These are phyloP conservation scores for Gadus chalcogrammus DNA, from an alignment of 2,113 vertebrate genomes.

Conservation along the genomic window DNA sequence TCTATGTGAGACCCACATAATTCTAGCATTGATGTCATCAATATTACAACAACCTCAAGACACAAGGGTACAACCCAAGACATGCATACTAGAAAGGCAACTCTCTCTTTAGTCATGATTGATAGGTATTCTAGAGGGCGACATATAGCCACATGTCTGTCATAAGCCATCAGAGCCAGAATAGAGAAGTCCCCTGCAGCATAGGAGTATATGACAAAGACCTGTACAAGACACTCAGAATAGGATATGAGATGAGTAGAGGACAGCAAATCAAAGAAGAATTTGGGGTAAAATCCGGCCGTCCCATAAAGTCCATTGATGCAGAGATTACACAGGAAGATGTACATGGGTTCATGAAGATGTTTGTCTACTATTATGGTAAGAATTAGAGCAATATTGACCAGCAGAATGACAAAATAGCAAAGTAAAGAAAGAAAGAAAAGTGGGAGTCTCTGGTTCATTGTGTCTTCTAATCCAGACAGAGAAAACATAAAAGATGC, in stretches of 20 bases:
- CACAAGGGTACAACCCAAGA: background rate
- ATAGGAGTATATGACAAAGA: background rate
- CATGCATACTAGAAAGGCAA: background rate
- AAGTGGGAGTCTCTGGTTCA: background rate
- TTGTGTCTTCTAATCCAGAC: background rate
- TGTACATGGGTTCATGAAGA: background rate
- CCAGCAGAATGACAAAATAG: background rate
- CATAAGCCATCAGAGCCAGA: background rate
- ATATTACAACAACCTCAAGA: background rate
- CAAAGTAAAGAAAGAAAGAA: background rate
- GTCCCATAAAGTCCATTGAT: conserved; percentile 2
- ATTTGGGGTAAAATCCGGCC: background rate
- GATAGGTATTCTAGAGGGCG: background rate
- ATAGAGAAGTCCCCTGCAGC: background rate
- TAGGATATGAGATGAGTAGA: background rate
- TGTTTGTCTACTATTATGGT: background rate
- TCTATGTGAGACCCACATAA: background rate
- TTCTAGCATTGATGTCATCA: background rate
- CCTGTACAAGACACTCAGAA: background rate
- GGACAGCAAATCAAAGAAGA: background rate
- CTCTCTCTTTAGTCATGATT: background rate
- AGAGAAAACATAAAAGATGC: background rate
- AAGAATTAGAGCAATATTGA: background rate
- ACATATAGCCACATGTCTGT: conserved; percentile 1
- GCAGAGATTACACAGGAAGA: background rate